Evolutionary conservation across 2,113 vertebrate genomes (phyloP), one percentile per base, ranked within the genome.

Genomic region (Nerophis lumbriciformis): DNA sequence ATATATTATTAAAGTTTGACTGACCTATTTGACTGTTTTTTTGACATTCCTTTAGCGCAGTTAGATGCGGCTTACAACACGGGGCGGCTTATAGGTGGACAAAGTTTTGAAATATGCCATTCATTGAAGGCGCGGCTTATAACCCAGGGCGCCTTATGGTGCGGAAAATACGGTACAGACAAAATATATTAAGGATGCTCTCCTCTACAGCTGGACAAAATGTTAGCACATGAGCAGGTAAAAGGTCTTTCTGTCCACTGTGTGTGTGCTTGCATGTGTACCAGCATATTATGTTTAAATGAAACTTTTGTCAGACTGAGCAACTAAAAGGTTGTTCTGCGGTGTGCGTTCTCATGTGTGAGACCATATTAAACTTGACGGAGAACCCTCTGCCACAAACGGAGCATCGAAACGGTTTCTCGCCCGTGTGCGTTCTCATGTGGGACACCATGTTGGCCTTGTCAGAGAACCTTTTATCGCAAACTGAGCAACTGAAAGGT

Each of bases 321-420:
- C 53, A 54, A 15, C 53, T 5, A 35, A 54, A 54, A 15, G 53
- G 53, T 54, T 54, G 36, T 37, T 54, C 53, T 35, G 28, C 21
- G 3, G 53, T 54, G 53, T 54, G 53, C 1, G 21, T 54, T 5
- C 53, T 54, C 53, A 54, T 54, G 53, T 54, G 53, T n/a, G 35
- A 37, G 12, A 10, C 15, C 53, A 54, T 8, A 35, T 54, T 37
- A 4, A 13, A 14, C 21, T 54, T 54, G 4, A 36, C 37, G 6
- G 28, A 36, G 36, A 54, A 54, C 13, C 53, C 37, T 54, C 37
- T 54, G 1, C 15, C 35, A 8, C 53, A 54, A 54, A 54, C 35
- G 6, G 53, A 15, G 13, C 53, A 54, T 0, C 12, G 37, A 14
- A 54, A 54, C 15, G 53, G 53, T 54, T 54, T 54, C 15, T 54